A percentile compares a stretch with the other conserved stretches of the same genome.
These are phyloP conservation scores for Rallus limicola DNA, from an alignment of 2,113 vertebrate species.

Conservation along the genomic window DNA sequence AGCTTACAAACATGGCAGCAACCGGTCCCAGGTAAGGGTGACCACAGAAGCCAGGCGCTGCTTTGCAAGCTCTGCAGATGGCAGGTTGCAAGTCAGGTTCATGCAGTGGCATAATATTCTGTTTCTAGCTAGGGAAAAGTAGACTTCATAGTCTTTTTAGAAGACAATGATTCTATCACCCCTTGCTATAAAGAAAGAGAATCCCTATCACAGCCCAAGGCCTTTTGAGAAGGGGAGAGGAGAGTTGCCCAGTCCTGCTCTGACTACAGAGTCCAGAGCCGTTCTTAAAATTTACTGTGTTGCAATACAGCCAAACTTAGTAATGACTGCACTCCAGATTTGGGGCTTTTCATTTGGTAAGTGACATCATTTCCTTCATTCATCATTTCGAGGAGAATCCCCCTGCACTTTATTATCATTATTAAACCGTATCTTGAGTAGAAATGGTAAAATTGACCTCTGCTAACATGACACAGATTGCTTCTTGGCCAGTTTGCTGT, in stretches of 20 bases:
- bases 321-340: background rate
- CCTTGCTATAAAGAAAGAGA: background rate
- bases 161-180: background rate
- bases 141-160: background rate
- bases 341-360: background rate
- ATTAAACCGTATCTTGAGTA: background rate
- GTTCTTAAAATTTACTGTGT: background rate
- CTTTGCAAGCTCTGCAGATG: background rate
- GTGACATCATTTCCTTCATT: background rate
- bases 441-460: background rate
- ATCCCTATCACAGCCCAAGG: background rate
- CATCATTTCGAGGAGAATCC: background rate
- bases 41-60: fast-evolving
- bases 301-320: background rate
- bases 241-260: background rate
- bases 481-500: background rate
- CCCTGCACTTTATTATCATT: background rate
- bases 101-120: fast-evolving
- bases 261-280: background rate
- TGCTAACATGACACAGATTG: background rate
- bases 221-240: background rate
- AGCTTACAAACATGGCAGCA: background rate
- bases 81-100: background rate
- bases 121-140: background rate
- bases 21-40: too few species aligned